Conservation (phyloP, 2,888 invertebrate species). For the Volucella inflata region DNA sequence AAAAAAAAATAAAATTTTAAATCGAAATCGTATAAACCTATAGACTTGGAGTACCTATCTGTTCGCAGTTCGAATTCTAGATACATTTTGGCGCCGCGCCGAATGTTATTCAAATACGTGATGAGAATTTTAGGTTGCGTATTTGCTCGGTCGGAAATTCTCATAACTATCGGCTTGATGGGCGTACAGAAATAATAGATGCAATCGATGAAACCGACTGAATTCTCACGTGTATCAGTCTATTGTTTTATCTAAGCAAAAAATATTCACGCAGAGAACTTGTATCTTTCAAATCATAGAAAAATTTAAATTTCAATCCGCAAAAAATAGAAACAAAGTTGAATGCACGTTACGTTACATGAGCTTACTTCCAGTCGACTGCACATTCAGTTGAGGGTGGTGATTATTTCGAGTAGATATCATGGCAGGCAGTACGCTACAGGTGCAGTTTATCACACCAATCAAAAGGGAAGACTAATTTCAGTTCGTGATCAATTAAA, state of each 20-base stretch:
- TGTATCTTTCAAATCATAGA: too few species aligned
- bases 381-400: neutral
- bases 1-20: conserved; percentile 9
- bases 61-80: neutral
- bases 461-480: conserved; percentile 14
- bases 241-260: too few species aligned
- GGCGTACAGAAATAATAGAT: too few species aligned
- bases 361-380: neutral
- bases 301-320: too few species aligned
- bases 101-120: neutral
- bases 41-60: neutral
- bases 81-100: too few species aligned
- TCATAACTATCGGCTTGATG: too few species aligned
- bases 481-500: conserved; percentile 30
- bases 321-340: too few species aligned
- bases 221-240: too few species aligned
- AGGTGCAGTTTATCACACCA: conserved; percentile 16
- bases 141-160: too few species aligned
- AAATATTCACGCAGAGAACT: too few species aligned
- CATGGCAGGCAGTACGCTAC: neutral
- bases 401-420: conserved; percentile 9
- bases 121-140: neutral
- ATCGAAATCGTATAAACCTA: too few species aligned
- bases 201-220: too few species aligned
- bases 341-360: conserved; percentile 6